Conservation (phyloP, 2,797 vertebrate species). For the Ctenochaetus hawaiiensis region DNA sequence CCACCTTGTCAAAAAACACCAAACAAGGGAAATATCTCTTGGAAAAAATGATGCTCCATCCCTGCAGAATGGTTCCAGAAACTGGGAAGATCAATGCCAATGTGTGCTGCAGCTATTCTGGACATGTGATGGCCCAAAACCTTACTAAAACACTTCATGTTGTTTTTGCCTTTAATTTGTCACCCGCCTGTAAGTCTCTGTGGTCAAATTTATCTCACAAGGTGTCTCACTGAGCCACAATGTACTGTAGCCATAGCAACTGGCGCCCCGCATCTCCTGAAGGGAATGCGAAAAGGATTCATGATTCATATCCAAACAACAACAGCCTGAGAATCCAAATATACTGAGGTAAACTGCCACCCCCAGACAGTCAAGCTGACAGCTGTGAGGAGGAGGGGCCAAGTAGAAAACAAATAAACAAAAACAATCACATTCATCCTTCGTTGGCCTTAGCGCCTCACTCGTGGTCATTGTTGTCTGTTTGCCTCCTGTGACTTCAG, state of each 20-base stretch:
- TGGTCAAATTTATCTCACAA: conserved; percentile 67
- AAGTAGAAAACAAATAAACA: conserved; percentile 73
- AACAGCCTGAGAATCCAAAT: conserved; percentile 78
- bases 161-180: too few relatives aligned
- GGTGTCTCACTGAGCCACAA: conserved; percentile 65
- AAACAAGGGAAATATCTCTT: too few relatives aligned
- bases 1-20: too few relatives aligned
- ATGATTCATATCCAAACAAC: conserved; percentile 80
- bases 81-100: too few relatives aligned
- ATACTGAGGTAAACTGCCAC: conserved; percentile 76
- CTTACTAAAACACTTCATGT: too few relatives aligned
- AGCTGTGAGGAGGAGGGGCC: conserved; percentile 74
- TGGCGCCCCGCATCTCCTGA: conserved; percentile 70
- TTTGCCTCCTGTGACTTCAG: conserved; percentile 46
- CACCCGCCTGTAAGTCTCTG: conserved; percentile 38
- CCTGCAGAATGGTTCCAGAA: too few relatives aligned
- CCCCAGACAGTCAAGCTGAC: conserved; percentile 75
- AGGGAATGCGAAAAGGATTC: conserved; percentile 68
- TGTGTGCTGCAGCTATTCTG: too few relatives aligned
- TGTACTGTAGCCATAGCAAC: conserved; percentile 80
- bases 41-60: too few relatives aligned
- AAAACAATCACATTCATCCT: conserved; percentile 57
- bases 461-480: conserved; percentile 58
- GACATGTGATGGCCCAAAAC: too few relatives aligned
- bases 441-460: conserved; percentile 6